Percentiles rank a stretch among this genome's conserved stretches.
These are phyloP conservation scores for Barnardius zonarius DNA, from an alignment of 2,113 vertebrate genomes.

Conservation along the genomic window DNA sequence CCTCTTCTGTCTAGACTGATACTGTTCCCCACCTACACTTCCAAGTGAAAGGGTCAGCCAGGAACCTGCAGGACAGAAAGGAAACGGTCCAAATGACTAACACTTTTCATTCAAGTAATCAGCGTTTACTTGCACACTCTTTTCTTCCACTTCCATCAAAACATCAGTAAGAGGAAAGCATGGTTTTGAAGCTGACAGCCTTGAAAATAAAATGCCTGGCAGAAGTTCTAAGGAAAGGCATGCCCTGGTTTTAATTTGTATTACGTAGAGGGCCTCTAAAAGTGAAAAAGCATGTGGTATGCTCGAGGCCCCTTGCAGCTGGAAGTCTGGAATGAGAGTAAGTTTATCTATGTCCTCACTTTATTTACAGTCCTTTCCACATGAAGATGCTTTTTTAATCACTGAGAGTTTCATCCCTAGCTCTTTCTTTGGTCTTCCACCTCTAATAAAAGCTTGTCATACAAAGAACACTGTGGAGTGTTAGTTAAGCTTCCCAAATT, in stretches of 20 bases:
- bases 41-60: slow-evolving; percentile 29
- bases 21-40: background rate
- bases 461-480: background rate
- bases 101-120: background rate
- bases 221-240: slow-evolving; percentile 23
- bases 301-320: background rate
- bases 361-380: background rate
- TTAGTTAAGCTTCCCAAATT: background rate
- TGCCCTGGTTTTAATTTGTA: slow-evolving; percentile 55
- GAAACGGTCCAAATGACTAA: background rate
- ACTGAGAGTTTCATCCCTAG: background rate
- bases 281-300: slow-evolving; percentile 54
- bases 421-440: background rate
- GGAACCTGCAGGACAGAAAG: slow-evolving; percentile 17
- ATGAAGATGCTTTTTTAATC: background rate
- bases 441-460: background rate
- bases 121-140: background rate
- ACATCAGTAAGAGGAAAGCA: background rate
- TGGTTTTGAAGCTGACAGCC: slow-evolving; percentile 22
- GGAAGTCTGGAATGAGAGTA: background rate
- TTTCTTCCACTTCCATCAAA: slow-evolving; percentile 12
- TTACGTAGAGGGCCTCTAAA: background rate
- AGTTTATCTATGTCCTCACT: background rate
- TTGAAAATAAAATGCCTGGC: slow-evolving; percentile 46
- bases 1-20: slow-evolving; percentile 62